Base-by-base conservation (phyloP, 2,113 vertebrate genomes). In the Neomonachus schauinslandi region DNA sequence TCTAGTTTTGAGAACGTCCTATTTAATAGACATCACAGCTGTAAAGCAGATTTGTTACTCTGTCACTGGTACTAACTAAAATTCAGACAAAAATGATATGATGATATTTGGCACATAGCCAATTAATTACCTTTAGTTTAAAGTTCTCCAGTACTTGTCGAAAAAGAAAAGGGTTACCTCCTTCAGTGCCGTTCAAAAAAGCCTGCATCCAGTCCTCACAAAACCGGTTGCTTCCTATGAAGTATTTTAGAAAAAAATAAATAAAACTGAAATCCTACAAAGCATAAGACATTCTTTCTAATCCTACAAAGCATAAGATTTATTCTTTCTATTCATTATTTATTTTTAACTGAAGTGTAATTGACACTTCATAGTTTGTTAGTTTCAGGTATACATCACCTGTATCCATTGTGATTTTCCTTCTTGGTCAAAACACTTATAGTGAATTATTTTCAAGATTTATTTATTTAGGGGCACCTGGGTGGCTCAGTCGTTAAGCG, bases 91-190 rank as follows among this genome's bases (percentile, higher is more conserved):
- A 87, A 91, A 82, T 2, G 72, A 0, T 24, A 65, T 9, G 22
- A 65, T 14, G 90, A 57, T 12, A 24, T 36, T 59, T 59, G 89
- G 55, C 59, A 92, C n/a, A 84, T 2, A 84, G 67, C 42, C 87
- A 71, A 67, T 84, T n/a, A 91, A 4, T 89, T 99, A 99, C 99
- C 99, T 99, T 99, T 31, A 99, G 98, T 98, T 99, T 99, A 98
- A 99, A 99, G 99, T 99, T 99, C 98, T 99, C 99, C 98, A 99
- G 98, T 96, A 99, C 99, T 98, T 99, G 99, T 57, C 98, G 98
- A 95, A 99, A 99, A 95, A 99, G 99, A 98, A 99, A 99, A 0
- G 99, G 99, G 97, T 99, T 99, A 94, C 99, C 99, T 1, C 99
- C 99, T 98, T 99, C 99, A 11, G 99, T 98, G 18, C 98, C 99